These are phyloP conservation scores for Heliornis fulica DNA, from an alignment of 2,113 vertebrate species.

Conservation along the genomic window DNA sequence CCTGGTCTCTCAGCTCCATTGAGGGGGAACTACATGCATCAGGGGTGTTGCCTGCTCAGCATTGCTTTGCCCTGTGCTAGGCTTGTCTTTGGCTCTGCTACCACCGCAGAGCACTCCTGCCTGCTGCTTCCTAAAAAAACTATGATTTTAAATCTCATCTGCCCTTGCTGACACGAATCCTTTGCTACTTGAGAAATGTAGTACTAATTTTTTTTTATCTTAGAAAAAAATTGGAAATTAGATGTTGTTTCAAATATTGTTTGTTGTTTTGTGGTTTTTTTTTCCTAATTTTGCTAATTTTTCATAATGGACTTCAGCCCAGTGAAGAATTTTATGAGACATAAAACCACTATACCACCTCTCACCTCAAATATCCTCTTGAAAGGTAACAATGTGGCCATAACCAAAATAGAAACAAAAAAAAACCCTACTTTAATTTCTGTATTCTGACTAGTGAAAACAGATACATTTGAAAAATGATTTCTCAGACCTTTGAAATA, in stretches of 20 bases:
- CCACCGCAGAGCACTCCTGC: rapidly evolving
- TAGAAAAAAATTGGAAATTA: too few species aligned
- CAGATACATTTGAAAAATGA: background rate
- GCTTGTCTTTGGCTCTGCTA: background rate
- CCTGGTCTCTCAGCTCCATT: rapidly evolving
- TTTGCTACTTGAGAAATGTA: background rate
- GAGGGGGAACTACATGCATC: background rate
- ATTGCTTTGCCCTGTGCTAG: background rate
- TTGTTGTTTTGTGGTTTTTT: too few species aligned
- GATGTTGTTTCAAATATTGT: background rate
- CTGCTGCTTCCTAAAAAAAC: background rate
- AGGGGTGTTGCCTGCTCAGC: background rate
- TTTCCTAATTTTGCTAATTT: background rate
- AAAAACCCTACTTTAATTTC: background rate
- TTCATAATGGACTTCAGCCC: background rate
- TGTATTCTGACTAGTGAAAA: background rate
- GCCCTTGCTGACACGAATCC: background rate
- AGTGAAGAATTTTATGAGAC: background rate
- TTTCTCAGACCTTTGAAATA: background rate
- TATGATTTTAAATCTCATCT: background rate
- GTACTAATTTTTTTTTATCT: background rate
- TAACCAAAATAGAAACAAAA: background rate
- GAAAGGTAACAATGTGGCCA: background rate
- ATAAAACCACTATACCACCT: background rate
- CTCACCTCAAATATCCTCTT: background rate